Evolutionary conservation across 2,888 invertebrate species (phyloP), one percentile per base, ranked within the genome.

Genomic region (Phaonia tiefii): DNA sequence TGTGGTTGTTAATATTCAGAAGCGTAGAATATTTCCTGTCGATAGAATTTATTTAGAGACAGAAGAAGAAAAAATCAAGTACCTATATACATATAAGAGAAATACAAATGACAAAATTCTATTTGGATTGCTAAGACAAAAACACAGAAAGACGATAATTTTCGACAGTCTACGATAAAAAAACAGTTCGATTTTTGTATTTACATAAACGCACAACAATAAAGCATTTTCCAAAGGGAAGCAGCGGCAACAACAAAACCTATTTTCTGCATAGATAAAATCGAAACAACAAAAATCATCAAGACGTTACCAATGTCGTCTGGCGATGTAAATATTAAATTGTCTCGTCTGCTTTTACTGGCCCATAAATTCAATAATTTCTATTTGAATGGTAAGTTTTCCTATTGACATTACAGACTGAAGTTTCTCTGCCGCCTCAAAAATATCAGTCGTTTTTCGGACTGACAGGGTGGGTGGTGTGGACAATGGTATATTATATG

Each of bases 351-450:
- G 88, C 92, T 96, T 88, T 94, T 95, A 92, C 93, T 96, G 90
- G 96, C 96, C 80, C 94, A 95, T 90, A 96, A 95, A 92, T 96
- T 96, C 92, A 97, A 97, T 92, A 95, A 95, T 92, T 97, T 97
- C 91, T 96, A 96, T 91, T 91, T 97, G 92, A 93, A 95, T 93
- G 96, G 96, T 96, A 91, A 92, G 91, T 89, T 81, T 73, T 51
- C 67, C 13, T 56, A 42, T 8, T 31, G 31, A 8, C n/a, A n/a
- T n/a, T n/a, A n/a, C n/a, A n/a, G n/a, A n/a, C n/a, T n/a, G n/a
- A n/a, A n/a, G n/a, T n/a, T n/a, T n/a, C n/a, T n/a, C n/a, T n/a
- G n/a, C n/a, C n/a, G n/a, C n/a, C n/a, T n/a, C n/a, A n/a, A n/a
- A n/a, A n/a, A n/a, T n/a, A n/a, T n/a, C n/a, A n/a, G n/a, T n/a